Evolutionary conservation across 2,888 invertebrate genomes (phyloP), one percentile per base, ranked within the genome.

Genomic region (Hypercompe scribonia): DNA sequence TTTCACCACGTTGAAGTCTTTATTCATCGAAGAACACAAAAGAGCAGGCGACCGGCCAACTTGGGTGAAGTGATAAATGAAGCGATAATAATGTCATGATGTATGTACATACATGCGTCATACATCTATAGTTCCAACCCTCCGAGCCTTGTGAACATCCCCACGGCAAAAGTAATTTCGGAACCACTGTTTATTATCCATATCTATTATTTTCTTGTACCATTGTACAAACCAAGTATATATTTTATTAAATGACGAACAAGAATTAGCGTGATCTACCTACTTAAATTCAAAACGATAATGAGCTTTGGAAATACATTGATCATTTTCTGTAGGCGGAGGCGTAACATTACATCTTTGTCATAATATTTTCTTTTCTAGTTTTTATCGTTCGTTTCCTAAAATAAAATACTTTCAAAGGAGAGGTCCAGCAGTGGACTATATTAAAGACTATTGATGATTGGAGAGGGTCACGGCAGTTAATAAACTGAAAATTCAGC

Each of bases 111-210:
- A 31, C 34, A 68, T 31, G 79, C 64, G 77, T 77, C 70, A 70
- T 78, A 76, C 81, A 77, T 79, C 74, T 76, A 74, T 73, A 77
- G 73, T 76, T 73, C 71, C 50, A 34, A 28, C 42, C 46, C 68
- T 64, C 33, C 73, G 72, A 74, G 72, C 63, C 75, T 84, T 78
- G 82, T 76, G 72, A 66, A 50, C 63, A 74, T 72, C 80, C 80
- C 79, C 79, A 78, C 72, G 69, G 75, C 68, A 70, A 86, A 86
- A 84, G 82, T 86, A 87, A 89, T 89, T 88, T 89, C 87, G 88
- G 86, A 80, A 71, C 58, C 73, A 76, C 74, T 80, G 74, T 82
- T 80, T 82, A 73, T 79, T 78, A 75, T 77, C 64, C 34, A 67
- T 79, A 78, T 80, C 76, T 75, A 76, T 78, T 76, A 74, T 76